These are phyloP conservation scores for Athene cunicularia DNA, from an alignment of 2,113 vertebrate genomes.

Conservation along the genomic window DNA sequence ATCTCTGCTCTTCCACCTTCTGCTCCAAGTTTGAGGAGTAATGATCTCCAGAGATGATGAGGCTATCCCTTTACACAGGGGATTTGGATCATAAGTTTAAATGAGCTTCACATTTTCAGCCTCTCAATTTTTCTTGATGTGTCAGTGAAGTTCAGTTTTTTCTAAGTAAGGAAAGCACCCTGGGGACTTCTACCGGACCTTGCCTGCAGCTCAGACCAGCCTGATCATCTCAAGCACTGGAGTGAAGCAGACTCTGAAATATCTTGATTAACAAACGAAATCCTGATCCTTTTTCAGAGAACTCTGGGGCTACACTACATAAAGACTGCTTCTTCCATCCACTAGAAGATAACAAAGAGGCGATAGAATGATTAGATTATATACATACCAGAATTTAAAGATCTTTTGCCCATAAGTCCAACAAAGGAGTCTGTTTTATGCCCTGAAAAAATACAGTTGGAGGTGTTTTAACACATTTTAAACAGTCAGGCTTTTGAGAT, in stretches of 20 bases:
- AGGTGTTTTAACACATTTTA: constrained; percentile 67
- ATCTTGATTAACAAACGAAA: not conserved
- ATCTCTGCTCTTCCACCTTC: not conserved
- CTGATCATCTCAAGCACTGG: not conserved
- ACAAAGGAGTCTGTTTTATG: constrained; percentile 89
- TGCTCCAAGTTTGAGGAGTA: not conserved
- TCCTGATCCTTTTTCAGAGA: not conserved
- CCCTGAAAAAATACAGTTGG: constrained; percentile 80
- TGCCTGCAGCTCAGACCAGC: not conserved
- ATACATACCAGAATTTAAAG: constrained; percentile 90
- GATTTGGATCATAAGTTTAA: not conserved
- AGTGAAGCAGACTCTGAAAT: not conserved
- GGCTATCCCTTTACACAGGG: not conserved
- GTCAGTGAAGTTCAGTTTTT: not conserved
- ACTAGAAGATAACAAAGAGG: not conserved
- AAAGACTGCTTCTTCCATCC: not conserved
- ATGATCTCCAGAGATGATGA: not conserved
- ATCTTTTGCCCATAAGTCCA: constrained; percentile 92
- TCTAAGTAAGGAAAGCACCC: not conserved
- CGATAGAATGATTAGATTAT: constrained; percentile 25
- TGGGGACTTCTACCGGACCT: not conserved
- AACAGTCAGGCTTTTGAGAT: constrained; percentile 9
- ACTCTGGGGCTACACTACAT: not conserved
- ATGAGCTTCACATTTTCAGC: not conserved
- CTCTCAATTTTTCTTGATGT: not conserved